phyloP scores from a whole-genome alignment of 1,140 invertebrate genomes.

The Xylocopa sonorina region DNA sequence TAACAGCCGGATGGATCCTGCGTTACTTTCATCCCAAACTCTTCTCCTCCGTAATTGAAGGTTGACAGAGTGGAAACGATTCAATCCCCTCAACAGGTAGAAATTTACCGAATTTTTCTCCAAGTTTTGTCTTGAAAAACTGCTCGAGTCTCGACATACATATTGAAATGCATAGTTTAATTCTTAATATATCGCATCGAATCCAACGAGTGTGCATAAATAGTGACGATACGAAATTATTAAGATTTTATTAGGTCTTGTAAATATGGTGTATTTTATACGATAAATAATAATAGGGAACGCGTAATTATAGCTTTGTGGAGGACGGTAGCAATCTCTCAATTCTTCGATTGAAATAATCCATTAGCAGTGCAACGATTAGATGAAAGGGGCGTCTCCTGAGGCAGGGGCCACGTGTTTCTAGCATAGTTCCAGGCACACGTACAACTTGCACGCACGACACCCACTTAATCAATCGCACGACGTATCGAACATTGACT shows the following conservation, averaged over 20 bases:
- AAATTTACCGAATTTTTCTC: neutral
- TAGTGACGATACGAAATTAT: neutral
- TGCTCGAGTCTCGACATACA: too few species aligned
- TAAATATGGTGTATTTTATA: too few species aligned
- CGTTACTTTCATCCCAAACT: neutral
- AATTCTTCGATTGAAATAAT: conserved; percentile 58
- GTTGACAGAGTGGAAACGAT: neutral
- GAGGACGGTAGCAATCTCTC: conserved; percentile 15
- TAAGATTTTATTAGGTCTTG: neutral
- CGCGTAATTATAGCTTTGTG: neutral
- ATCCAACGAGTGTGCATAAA: too few species aligned
- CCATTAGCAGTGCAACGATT: conserved; percentile 67
- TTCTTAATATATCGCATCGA: too few species aligned
- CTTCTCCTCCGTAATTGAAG: neutral
- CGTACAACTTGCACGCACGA: conserved; percentile 73
- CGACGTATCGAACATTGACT: conserved; percentile 59
- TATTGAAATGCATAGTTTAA: too few species aligned
- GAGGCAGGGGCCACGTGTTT: conserved; percentile 78
- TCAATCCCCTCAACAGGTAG: neutral
- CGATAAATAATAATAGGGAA: neutral
- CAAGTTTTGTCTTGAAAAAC: neutral
- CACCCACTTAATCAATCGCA: conserved; percentile 65
- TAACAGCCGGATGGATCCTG: conserved; percentile 43
- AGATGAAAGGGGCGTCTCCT: conserved; percentile 79
- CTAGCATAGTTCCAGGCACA: conserved; percentile 73